phyloP scores from a whole-genome alignment of 1,140 invertebrate genomes.

The Sinella curviseta region DNA sequence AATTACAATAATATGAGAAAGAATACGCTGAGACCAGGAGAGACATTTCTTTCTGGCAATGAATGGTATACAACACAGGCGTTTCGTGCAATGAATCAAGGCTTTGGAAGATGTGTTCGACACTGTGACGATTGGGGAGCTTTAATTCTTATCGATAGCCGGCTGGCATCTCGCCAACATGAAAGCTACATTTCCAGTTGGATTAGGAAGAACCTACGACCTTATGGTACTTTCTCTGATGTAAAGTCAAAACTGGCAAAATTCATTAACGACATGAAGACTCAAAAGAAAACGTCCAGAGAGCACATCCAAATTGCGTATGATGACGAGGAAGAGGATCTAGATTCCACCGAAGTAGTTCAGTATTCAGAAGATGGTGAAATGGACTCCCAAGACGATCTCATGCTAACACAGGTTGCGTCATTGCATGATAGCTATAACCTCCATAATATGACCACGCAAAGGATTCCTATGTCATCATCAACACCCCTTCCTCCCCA shows the following conservation, averaged over 20 bases:
- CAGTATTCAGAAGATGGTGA: background rate
- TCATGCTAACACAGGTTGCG: background rate
- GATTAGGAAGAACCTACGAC: constrained; percentile 48
- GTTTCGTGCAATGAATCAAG: constrained; percentile 57
- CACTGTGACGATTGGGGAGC: constrained; percentile 64
- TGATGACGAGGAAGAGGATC: background rate
- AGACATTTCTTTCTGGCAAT: constrained; percentile 53
- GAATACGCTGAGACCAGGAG: background rate
- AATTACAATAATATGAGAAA: constrained; percentile 26
- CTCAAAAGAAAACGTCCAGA: constrained; percentile 3
- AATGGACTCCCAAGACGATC: background rate
- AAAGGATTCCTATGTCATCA: background rate
- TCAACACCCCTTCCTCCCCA: too few species aligned
- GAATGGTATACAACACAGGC: constrained; percentile 65
- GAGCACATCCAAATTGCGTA: background rate
- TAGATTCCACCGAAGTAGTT: background rate
- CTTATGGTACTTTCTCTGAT: background rate
- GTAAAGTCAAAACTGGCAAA: background rate
- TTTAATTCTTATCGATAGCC: constrained; percentile 61
- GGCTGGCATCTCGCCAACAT: constrained; percentile 54
- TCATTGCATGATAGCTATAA: background rate
- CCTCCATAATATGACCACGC: background rate
- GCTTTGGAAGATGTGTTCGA: constrained; percentile 60
- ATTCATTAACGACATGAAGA: background rate
- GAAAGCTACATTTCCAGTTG: constrained; percentile 54